A percentile compares a stretch with the other conserved stretches of the same genome.
Evolutionary conservation across 2,888 invertebrate genomes (phyloP).

Genomic region (Myopa tessellatipennis): DNA sequence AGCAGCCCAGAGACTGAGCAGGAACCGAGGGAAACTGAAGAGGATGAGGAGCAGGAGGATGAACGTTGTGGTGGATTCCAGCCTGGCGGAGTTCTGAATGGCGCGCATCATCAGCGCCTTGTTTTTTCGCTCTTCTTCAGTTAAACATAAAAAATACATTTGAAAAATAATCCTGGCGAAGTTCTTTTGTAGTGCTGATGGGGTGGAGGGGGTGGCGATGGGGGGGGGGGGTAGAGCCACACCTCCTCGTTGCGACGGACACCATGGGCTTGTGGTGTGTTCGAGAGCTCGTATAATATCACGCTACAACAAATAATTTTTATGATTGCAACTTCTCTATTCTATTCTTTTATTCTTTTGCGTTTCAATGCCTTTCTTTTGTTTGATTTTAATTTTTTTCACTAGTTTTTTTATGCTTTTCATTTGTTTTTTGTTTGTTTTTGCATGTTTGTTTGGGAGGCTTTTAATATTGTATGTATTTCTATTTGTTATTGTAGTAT

Average conservation of each 20-base stretch:
- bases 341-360: constrained; percentile 38
- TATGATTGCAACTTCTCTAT: constrained; percentile 35
- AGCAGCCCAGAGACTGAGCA: background rate
- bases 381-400: constrained; percentile 44
- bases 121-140: background rate
- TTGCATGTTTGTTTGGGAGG: constrained; percentile 42
- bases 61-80: too few relatives aligned
- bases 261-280: constrained; percentile 1
- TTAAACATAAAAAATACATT: constrained; percentile 51
- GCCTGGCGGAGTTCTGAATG: background rate
- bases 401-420: constrained; percentile 3
- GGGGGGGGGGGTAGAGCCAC: background rate
- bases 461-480: constrained; percentile 30
- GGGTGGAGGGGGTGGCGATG: background rate
- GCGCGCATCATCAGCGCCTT: constrained; percentile 14
- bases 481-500: constrained; percentile 24
- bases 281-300: constrained; percentile 24
- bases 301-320: constrained; percentile 40
- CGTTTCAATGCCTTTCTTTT: constrained; percentile 46
- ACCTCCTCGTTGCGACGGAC: constrained; percentile 13
- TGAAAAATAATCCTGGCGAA: constrained; percentile 43
- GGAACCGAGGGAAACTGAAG: background rate
- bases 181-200: constrained; percentile 43
- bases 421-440: constrained; percentile 27
- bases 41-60: background rate